Percentiles rank a stretch among this genome's conserved stretches.
Conservation (phyloP, 2,113 vertebrate species). For the Chamaea fasciata region DNA sequence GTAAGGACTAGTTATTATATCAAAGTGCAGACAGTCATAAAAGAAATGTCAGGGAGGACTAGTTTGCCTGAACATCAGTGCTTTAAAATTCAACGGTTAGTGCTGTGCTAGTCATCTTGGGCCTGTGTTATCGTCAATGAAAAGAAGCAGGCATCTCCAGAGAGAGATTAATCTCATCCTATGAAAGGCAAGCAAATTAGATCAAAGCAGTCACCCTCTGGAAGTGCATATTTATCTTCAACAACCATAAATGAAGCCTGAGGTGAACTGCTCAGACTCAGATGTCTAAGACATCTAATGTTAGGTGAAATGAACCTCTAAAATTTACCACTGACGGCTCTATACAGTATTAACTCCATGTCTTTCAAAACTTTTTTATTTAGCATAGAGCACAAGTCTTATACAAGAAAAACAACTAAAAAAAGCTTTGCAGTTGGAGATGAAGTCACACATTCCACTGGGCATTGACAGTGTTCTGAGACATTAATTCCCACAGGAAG, state of each 20-base stretch:
- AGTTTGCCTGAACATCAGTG: neutral
- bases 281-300: neutral
- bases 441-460: neutral
- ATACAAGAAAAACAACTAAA: fast-evolving
- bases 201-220: constrained; percentile 36
- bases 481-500: neutral
- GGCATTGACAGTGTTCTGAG: neutral
- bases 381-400: neutral
- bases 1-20: neutral
- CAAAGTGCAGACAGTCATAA: neutral
- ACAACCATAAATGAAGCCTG: constrained; percentile 24
- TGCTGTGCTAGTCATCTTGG: neutral
- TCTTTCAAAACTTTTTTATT: neutral
- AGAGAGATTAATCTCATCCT: constrained; percentile 17
- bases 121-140: neutral
- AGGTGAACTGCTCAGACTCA: constrained; percentile 5
- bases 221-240: constrained; percentile 40
- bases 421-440: neutral
- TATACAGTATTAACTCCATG: neutral
- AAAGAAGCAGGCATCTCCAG: neutral
- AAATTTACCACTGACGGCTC: neutral
- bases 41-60: neutral
- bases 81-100: neutral
- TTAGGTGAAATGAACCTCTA: neutral
- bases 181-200: constrained; percentile 22